Evolutionary conservation across 2,888 invertebrate genomes (phyloP).

Genomic region (Allacma fusca): DNA sequence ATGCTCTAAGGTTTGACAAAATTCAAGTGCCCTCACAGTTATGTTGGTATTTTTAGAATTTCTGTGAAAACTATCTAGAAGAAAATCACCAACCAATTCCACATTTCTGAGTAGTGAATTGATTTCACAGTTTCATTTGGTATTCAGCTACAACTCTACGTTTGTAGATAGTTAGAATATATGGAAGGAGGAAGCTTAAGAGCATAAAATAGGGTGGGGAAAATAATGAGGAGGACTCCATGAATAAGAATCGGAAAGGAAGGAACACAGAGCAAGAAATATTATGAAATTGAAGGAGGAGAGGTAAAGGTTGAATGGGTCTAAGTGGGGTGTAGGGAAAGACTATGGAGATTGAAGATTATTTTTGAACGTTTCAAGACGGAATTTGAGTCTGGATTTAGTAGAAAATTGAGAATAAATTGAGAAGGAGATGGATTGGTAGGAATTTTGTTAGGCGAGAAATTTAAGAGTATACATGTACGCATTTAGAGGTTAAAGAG

Average conservation of each 20-base stretch:
- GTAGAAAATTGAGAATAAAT: slow-evolving; percentile 40
- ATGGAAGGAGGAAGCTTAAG: too few relatives aligned
- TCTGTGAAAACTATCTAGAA: too few relatives aligned
- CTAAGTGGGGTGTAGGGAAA: background rate
- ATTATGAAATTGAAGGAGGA: background rate
- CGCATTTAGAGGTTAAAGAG: background rate
- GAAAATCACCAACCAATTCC: too few relatives aligned
- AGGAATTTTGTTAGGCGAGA: background rate
- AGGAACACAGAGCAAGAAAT: background rate
- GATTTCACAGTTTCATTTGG: too few relatives aligned
- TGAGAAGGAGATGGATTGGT: slow-evolving; percentile 17
- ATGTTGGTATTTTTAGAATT: too few relatives aligned
- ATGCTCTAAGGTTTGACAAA: too few relatives aligned
- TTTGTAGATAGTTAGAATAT: too few relatives aligned
- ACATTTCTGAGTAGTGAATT: too few relatives aligned
- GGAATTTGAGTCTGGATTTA: slow-evolving; percentile 28
- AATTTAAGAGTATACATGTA: background rate
- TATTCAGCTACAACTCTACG: too few relatives aligned
- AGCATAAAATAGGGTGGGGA: background rate
- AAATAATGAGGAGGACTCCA: background rate
- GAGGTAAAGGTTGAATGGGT: slow-evolving; percentile 21
- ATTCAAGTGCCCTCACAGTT: too few relatives aligned
- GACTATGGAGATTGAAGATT: slow-evolving; percentile 28
- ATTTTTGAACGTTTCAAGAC: slow-evolving; percentile 21
- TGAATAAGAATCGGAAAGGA: background rate